A percentile compares a stretch with the other conserved stretches of the same genome.
Evolutionary conservation across 1,140 invertebrate genomes (phyloP).

Genomic region (Gonioctena quinquepunctata): DNA sequence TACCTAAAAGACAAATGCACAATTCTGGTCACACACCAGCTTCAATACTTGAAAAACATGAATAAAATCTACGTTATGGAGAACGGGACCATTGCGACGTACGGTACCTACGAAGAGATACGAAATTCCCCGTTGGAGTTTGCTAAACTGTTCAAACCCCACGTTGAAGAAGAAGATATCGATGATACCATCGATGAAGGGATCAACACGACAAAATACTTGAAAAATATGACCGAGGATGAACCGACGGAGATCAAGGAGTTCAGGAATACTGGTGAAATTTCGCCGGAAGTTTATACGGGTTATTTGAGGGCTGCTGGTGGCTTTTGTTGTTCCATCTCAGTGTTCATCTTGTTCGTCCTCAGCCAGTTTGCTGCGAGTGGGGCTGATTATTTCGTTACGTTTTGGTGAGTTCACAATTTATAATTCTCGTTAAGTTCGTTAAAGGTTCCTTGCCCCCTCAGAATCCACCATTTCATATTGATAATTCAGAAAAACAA

Average conservation of each 20-base stretch:
- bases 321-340: constrained; percentile 57
- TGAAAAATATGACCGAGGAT: neutral
- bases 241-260: constrained; percentile 40
- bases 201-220: neutral
- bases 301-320: constrained; percentile 66
- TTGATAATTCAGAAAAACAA: no score
- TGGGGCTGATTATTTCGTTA: constrained; percentile 70
- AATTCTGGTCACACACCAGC: constrained; percentile 85
- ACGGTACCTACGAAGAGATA: constrained; percentile 66
- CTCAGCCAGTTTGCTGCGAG: constrained; percentile 67
- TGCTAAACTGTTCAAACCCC: constrained; percentile 63
- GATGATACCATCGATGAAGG: constrained; percentile 33
- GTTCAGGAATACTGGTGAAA: constrained; percentile 56
- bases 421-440: no score
- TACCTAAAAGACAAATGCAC: constrained; percentile 72
- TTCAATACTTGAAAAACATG: constrained; percentile 81
- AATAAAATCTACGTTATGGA: constrained; percentile 69
- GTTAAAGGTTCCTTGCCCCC: no score
- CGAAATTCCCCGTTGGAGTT: constrained; percentile 68
- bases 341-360: constrained; percentile 61
- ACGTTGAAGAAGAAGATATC: constrained; percentile 57
- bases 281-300: constrained; percentile 63
- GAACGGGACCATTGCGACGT: constrained; percentile 64
- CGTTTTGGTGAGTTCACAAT: constrained; percentile 73
- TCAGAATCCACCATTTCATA: no score